Percentiles rank a stretch among this genome's conserved stretches.
Conservation (phyloP, 1,140 invertebrate species). For the Cephus cinctus region DNA sequence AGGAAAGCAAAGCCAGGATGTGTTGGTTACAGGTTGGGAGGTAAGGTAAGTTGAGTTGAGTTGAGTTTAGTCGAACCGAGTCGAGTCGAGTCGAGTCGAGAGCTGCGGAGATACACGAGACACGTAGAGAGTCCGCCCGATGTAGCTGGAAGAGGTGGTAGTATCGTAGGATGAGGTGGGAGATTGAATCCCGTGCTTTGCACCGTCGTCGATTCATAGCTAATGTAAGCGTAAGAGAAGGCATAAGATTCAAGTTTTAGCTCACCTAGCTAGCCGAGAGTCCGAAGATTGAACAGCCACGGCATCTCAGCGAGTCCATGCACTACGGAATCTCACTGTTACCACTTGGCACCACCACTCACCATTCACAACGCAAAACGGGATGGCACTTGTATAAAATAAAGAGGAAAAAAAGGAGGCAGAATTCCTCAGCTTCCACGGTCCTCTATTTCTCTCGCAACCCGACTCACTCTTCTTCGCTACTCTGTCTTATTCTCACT, state of each 20-base stretch:
- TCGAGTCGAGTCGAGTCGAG: not conserved
- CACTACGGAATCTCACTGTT: constrained; percentile 39
- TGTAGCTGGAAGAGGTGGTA: not conserved
- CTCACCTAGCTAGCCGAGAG: constrained; percentile 53
- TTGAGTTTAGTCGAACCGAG: not conserved
- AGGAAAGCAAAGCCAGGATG: not conserved
- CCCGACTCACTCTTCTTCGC: too few relatives aligned
- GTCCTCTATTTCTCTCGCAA: not conserved
- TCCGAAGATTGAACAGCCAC: constrained; percentile 47
- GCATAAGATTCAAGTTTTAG: too few relatives aligned
- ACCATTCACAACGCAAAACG: constrained; percentile 31
- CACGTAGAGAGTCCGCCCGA: not conserved
- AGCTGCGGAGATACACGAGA: not conserved
- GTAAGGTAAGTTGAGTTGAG: not conserved
- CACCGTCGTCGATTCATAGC: too few relatives aligned
- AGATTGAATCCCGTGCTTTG: too few relatives aligned
- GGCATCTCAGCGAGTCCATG: constrained; percentile 51
- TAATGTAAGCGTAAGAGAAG: too few relatives aligned
- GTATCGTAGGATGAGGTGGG: not conserved
- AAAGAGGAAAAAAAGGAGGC: not conserved
- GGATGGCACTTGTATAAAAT: not conserved
- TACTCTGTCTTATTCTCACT: too few relatives aligned
- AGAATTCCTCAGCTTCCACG: too few relatives aligned
- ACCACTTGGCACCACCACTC: constrained; percentile 31
- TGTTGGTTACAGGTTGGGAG: not conserved